Evolutionary conservation across 1,140 invertebrate genomes (phyloP), one percentile per base, ranked within the genome.

Genomic region (Globodera ellingtonae): DNA sequence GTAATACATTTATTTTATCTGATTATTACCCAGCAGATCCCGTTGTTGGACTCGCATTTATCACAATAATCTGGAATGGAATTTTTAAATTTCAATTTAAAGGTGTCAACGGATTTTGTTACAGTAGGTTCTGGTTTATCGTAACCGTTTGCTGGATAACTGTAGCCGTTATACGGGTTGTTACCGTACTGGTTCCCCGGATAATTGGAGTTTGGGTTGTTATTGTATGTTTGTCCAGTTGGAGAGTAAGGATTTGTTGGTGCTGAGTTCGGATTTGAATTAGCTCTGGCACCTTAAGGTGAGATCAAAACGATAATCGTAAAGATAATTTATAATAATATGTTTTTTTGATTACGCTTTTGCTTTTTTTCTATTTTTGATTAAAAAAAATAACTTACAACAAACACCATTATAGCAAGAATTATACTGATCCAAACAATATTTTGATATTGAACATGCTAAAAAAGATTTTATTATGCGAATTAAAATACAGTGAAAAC

Each of bases 151-250:
- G 56, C 5, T 15, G 56, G 15, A 62, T 62, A 62, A 18, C 21
- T 62, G 18, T 62, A 15, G 56, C 56, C 56, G 18, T 18, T 62
- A 7, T 52, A 52, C 15, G 66, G n/a, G 66, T 18, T 69, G 66
- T 21, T 69, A 21, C 66, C n/a, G 67, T 70, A 70, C 67, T n/a
- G 67, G n/a, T 62, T 18, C 10, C 13, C 10, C 18, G 56, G 56
- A 18, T 62, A 62, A 62, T 59, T n/a, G 5, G 56, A 6, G 67
- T 70, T 70, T 70, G 67, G 67, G 6, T 70, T 62, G 56, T 62
- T 62, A 15, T 62, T 62, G 56, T 18, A 35, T 35, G 35, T 35
- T 35, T 35, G 35, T 35, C 35, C 35, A 0, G 35, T 35, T 35
- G 35, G 35, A 35, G 1, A 35, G 3, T 35, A 35, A 3, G 35